phyloP scores from a whole-genome alignment of 2,888 invertebrate species.

The Tromatobia lineatoria region DNA sequence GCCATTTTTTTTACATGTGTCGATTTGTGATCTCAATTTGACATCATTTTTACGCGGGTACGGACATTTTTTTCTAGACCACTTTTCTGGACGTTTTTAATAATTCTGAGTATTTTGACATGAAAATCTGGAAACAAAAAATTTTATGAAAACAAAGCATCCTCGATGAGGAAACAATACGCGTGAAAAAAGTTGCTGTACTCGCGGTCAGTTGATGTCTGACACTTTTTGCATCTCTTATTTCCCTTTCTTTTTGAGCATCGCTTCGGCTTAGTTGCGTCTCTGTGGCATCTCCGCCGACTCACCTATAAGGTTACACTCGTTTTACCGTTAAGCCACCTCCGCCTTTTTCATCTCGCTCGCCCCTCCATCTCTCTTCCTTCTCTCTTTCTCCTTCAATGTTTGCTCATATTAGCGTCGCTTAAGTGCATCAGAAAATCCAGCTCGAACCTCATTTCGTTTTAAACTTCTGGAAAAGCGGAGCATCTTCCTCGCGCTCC shows the following conservation, averaged over 20 bases:
- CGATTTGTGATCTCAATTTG: no score
- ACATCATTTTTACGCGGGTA: no score
- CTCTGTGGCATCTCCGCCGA: slow-evolving; percentile 65
- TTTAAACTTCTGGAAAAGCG: not conserved
- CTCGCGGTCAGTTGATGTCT: slow-evolving; percentile 61
- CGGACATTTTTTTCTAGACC: no score
- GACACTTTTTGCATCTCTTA: slow-evolving; percentile 44
- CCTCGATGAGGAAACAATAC: not conserved
- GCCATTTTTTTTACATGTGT: no score
- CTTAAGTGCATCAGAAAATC: slow-evolving; percentile 19
- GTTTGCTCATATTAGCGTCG: slow-evolving; percentile 5
- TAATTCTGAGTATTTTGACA: no score
- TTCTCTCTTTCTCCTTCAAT: slow-evolving; percentile 56
- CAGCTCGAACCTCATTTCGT: slow-evolving; percentile 8
- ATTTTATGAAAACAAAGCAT: no score
- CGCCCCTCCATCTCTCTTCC: slow-evolving; percentile 61
- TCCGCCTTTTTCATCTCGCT: slow-evolving; percentile 74
- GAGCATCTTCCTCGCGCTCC: not conserved
- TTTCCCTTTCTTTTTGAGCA: slow-evolving; percentile 52
- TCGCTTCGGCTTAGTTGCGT: slow-evolving; percentile 66
- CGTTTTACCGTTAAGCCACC: slow-evolving; percentile 82
- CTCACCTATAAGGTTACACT: slow-evolving; percentile 80
- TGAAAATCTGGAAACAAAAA: no score
- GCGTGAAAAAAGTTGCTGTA: slow-evolving; percentile 47
- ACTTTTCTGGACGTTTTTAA: no score